Evolutionary conservation across 2,113 vertebrate genomes (phyloP).

Genomic region (Nestor notabilis): DNA sequence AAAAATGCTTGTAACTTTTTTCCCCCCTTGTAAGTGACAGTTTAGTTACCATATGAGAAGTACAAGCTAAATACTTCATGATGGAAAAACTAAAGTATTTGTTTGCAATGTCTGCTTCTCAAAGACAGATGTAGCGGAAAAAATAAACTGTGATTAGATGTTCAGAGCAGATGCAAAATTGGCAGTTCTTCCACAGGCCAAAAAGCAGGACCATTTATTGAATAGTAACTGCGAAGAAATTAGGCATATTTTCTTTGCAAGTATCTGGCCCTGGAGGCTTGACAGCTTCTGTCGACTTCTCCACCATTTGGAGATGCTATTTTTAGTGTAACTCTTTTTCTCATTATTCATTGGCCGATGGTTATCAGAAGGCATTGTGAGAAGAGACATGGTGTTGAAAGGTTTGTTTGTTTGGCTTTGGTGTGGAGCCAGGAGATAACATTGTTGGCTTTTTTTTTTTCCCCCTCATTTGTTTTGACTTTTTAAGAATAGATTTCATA

Average conservation of each 20-base stretch:
- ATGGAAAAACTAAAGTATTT: background rate
- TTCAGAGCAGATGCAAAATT: background rate
- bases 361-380: slow-evolving; percentile 72
- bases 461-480: slow-evolving; percentile 20
- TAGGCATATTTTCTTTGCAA: slow-evolving; percentile 40
- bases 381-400: slow-evolving; percentile 45
- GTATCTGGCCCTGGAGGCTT: slow-evolving; percentile 10
- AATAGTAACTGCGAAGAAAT: slow-evolving; percentile 18
- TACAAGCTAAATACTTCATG: background rate
- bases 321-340: slow-evolving; percentile 60
- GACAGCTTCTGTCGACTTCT: slow-evolving; percentile 40
- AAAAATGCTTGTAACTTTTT: background rate
- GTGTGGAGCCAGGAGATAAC: slow-evolving; percentile 62
- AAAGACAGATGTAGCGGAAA: slow-evolving; percentile 11
- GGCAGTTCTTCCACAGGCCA: background rate
- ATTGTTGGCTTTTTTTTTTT: background rate
- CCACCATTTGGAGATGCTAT: slow-evolving; percentile 34
- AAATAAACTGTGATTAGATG: slow-evolving; percentile 25
- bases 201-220: background rate
- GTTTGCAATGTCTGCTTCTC: background rate
- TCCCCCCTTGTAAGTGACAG: background rate
- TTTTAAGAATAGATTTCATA: slow-evolving; percentile 11
- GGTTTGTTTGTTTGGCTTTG: slow-evolving; percentile 67
- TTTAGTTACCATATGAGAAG: background rate
- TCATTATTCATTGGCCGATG: slow-evolving; percentile 64